phyloP scores from a whole-genome alignment of 2,888 invertebrate genomes.

The Drosophila subsilvestris region DNA sequence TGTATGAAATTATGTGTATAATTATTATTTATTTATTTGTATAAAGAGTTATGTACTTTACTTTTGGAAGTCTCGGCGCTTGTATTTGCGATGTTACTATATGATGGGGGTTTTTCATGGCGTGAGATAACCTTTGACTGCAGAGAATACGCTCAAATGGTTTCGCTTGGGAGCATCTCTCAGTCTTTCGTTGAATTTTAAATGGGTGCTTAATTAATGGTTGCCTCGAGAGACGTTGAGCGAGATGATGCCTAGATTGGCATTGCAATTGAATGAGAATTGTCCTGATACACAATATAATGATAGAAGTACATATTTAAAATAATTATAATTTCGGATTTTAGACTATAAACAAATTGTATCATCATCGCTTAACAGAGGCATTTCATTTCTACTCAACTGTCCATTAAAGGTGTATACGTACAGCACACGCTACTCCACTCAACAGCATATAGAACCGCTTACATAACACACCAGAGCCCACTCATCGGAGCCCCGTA shows the following conservation, averaged over 20 bases:
- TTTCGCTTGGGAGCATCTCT: slow-evolving; percentile 10
- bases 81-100: neutral
- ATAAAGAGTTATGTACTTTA: neutral
- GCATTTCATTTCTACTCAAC: neutral
- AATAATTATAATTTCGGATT: neutral
- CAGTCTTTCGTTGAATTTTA: neutral
- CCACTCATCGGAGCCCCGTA: slow-evolving; percentile 8
- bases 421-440: neutral
- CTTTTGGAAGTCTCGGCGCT: neutral
- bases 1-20: slow-evolving; percentile 4
- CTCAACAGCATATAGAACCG: too few relatives aligned
- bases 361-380: neutral
- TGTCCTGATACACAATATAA: slow-evolving; percentile 3
- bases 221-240: neutral
- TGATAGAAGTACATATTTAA: neutral
- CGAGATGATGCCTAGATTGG: slow-evolving; percentile 8
- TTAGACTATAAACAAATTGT: neutral
- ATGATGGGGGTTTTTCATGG: neutral
- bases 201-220: slow-evolving; percentile 21
- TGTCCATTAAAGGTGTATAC: neutral
- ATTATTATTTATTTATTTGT: slow-evolving; percentile 31
- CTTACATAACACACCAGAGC: too few relatives aligned
- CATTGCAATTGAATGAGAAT: slow-evolving; percentile 13
- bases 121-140: slow-evolving; percentile 21
- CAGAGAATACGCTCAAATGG: slow-evolving; percentile 7